phyloP scores from a whole-genome alignment of 2,888 invertebrate genomes.

The Caenorhabditis angaria region DNA sequence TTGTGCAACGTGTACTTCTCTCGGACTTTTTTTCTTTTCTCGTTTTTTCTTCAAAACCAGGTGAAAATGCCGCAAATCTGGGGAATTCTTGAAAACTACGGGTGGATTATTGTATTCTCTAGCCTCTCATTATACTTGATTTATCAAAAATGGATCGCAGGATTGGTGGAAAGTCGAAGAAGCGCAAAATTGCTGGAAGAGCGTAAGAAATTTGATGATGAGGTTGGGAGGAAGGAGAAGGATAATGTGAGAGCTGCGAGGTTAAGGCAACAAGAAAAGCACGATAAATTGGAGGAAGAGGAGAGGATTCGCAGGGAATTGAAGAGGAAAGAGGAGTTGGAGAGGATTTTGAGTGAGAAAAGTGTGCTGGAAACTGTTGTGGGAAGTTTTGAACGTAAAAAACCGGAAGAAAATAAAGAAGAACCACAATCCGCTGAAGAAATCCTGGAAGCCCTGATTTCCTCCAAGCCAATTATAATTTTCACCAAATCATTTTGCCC shows the following conservation, averaged over 20 bases:
- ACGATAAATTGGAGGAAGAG: constrained; percentile 13
- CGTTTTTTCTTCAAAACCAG: neutral
- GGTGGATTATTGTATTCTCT: constrained; percentile 22
- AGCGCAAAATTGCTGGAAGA: constrained; percentile 87
- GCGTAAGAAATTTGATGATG: constrained; percentile 81
- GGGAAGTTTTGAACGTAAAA: constrained; percentile 5
- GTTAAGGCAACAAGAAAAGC: constrained; percentile 21
- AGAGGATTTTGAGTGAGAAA: neutral
- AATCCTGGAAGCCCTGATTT: constrained; percentile 11
- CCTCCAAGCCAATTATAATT: neutral
- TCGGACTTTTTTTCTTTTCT: constrained; percentile 2
- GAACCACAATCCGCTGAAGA: constrained; percentile 8
- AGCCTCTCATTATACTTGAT: constrained; percentile 10
- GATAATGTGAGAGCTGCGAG: constrained; percentile 18
- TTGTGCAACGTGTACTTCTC: constrained; percentile 19
- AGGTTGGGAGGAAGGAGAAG: constrained; percentile 7
- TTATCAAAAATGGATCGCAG: constrained; percentile 23
- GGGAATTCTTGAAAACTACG: constrained; percentile 25
- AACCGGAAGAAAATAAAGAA: neutral
- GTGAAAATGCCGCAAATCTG: constrained; percentile 1
- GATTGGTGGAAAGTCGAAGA: neutral
- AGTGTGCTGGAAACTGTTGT: neutral
- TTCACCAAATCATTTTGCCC: constrained; percentile 8
- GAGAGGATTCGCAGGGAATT: constrained; percentile 13
- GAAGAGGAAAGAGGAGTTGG: constrained; percentile 14